Evolutionary conservation across 2,797 vertebrate species (phyloP).

Genomic region (Chromobotia macracanthus): DNA sequence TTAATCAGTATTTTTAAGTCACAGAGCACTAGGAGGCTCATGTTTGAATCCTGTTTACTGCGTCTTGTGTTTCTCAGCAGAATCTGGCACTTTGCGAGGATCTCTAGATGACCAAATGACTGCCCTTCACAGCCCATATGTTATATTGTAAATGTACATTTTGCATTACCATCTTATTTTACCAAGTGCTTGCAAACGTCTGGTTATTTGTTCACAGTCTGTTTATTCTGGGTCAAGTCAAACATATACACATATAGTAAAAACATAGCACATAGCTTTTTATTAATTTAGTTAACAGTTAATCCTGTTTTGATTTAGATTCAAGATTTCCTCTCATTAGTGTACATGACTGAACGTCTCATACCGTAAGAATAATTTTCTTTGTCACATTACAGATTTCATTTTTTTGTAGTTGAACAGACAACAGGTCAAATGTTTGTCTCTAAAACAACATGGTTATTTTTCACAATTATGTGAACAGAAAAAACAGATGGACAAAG

Average conservation of each 20-base stretch:
- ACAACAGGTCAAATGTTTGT: conserved; percentile 59
- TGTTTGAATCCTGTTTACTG: conserved; percentile 1
- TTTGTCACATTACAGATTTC: conserved; percentile 58
- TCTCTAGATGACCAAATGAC: conserved; percentile 76
- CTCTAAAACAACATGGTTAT: conserved; percentile 56
- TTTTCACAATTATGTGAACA: conserved; percentile 69
- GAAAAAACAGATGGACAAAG: conserved; percentile 66
- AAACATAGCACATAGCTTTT: no score
- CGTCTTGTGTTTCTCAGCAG: conserved; percentile 72
- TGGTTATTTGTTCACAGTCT: neutral
- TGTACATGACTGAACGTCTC: conserved; percentile 8
- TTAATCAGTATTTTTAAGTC: neutral
- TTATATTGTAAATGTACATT: conserved; percentile 79
- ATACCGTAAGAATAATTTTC: conserved; percentile 13
- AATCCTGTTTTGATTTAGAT: conserved; percentile 13
- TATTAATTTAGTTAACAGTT: neutral
- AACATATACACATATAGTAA: neutral
- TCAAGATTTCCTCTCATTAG: conserved; percentile 32
- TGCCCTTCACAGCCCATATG: conserved; percentile 79
- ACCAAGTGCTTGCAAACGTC: conserved; percentile 2
- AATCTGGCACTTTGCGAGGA: conserved; percentile 87
- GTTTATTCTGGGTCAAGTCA: neutral
- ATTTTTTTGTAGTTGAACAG: conserved; percentile 49
- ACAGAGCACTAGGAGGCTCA: neutral
- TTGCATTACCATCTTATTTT: conserved; percentile 70